Base-by-base conservation (phyloP, 1,140 invertebrate species). In the Acromyrmex charruanus region DNA sequence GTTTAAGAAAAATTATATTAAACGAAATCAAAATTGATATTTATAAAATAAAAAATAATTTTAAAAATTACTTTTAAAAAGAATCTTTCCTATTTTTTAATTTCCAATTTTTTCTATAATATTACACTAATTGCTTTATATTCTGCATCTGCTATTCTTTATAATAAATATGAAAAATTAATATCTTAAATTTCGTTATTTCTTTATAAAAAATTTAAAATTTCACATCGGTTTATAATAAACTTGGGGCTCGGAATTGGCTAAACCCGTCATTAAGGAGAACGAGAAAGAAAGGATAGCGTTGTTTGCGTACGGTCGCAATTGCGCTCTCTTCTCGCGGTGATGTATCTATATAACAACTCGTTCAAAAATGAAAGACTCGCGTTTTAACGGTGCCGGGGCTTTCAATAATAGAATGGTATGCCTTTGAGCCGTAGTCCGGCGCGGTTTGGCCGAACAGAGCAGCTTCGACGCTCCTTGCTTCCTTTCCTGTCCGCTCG, bases 361-460 rank as follows among this genome's bases (percentile, higher is more conserved):
- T 77, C 68, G 88, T 71, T 87, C 81, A 88, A 90, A 91, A 91
- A 88, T 91, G 88, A 91, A 89, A 92, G 86, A 79, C 91, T 77
- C 87, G 90, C 82, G 87, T 91, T 91, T 90, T 89, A 84, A 82
- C 85, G 88, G 69, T 77, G 80, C 28, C 44, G 55, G 69, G 81
- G 87, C 77, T 90, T 93, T 94, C 91, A 94, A 94, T 94, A 94
- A 94, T 94, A 93, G 93, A 94, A 94, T 91, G 93, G 92, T 90
- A 93, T 92, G 93, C 93, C 93, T 94, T 94, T 94, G 93, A 94
- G 82, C 77, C 85, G 86, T 85, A 44, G 65, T 87, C 79, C 85
- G 59, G 59, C 74, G 61, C 69, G 55, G 39, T 84, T 81, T 55
- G 65, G 49, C 65, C 77, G 49, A 59, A 21, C 74, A 35, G 66